Conservation (phyloP, 2,888 invertebrate species). For the Microdon myrmicae region DNA sequence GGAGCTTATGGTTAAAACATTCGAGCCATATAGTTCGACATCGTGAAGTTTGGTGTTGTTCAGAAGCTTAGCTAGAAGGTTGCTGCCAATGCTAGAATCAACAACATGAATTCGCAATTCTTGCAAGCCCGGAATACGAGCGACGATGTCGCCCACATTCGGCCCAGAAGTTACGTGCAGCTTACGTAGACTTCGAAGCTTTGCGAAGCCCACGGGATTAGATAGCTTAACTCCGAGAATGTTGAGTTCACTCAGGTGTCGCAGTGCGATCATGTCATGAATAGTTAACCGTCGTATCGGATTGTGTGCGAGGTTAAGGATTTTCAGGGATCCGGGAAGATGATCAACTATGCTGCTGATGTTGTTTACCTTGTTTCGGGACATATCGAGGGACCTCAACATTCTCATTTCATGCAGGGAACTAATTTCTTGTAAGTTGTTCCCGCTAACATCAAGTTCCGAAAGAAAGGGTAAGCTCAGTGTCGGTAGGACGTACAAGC, state of each 20-base stretch:
- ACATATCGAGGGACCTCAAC: constrained; percentile 79
- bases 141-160: constrained; percentile 77
- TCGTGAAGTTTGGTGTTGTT: constrained; percentile 83
- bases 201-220: constrained; percentile 79
- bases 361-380: constrained; percentile 79
- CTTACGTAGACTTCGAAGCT: constrained; percentile 77
- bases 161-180: constrained; percentile 81
- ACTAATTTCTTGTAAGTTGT: constrained; percentile 78
- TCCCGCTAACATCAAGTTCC: constrained; percentile 82
- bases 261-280: constrained; percentile 65
- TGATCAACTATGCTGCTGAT: constrained; percentile 81
- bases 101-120: constrained; percentile 81
- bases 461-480: constrained; percentile 82
- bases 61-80: constrained; percentile 74
- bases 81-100: constrained; percentile 78
- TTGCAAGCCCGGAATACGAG: constrained; percentile 77
- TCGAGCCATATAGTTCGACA: constrained; percentile 81
- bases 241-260: constrained; percentile 79
- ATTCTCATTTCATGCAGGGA: constrained; percentile 77
- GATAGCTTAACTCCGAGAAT: constrained; percentile 78
- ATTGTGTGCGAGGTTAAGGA: constrained; percentile 83
- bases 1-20: constrained; percentile 78
- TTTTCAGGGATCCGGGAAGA: constrained; percentile 76
- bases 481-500: constrained; percentile 80
- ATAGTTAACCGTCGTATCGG: constrained; percentile 81